Evolutionary conservation across 2,888 invertebrate species (phyloP), one percentile per base, ranked within the genome.

Genomic region (Lochmaea crataegi): DNA sequence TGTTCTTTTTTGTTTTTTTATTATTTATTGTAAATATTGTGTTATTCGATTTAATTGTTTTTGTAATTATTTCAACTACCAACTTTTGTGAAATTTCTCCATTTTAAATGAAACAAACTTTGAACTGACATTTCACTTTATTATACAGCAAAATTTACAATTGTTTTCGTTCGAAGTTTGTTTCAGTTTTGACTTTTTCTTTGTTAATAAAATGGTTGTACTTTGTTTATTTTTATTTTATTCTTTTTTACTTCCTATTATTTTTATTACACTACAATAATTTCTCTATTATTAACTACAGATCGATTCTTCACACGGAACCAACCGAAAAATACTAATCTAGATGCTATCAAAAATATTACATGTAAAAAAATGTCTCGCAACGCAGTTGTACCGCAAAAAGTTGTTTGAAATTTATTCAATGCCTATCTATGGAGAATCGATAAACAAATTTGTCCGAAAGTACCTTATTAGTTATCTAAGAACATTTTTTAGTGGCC

Each of bases 141-240:
- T 14, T 45, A 7, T 51, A 6, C n/a, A n/a, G 12, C 12, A n/a
- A n/a, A 14, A 51, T 51, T n/a, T 51, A 10, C 4, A 61, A 32
- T 26, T 61, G 32, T 41, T 61, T 12, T 26, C 38, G 7, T 14
- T 60, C 10, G 2, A 22, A 45, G 14, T 45, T 32, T 14, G 32
- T 14, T 53, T 53, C 10, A 18, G 53, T 18, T 45, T 45, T 14
- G 45, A 45, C 2, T 45, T 45, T 53, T 16, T 18, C 18, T 16
- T 53, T 53, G 53, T 53, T 53, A 53, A 53, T 53, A 53, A 53
- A 53, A 53, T 18, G 11, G 22, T 48, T 42, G 64, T 42, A n/a
- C n/a, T 64, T 64, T 45, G 26, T 63, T 63, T 41, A 63, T 42
- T 41, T 38, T 12, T 32, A n/a, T 58, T 41, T 41, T 60, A 60